phyloP scores from a whole-genome alignment of 2,113 vertebrate genomes.

The Corydoras sp. region DNA sequence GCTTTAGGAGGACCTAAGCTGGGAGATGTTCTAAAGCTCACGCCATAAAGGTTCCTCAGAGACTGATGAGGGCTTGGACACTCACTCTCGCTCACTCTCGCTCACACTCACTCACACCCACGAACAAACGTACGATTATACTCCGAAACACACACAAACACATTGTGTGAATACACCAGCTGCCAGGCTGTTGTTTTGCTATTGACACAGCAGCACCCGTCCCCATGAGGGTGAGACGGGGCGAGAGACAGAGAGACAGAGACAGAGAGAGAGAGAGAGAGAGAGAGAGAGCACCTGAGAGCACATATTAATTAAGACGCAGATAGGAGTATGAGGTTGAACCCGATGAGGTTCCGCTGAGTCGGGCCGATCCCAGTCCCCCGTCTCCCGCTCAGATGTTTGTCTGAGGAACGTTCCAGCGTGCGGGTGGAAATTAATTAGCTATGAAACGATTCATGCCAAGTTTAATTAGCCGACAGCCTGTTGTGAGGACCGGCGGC shows the following conservation, averaged over 20 bases:
- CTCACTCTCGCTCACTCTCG: constrained; percentile 11
- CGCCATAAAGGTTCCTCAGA: constrained; percentile 10
- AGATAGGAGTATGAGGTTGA: not conserved
- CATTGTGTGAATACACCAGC: constrained; percentile 52
- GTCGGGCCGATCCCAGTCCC: no score
- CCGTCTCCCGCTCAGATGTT: no score
- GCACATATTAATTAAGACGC: constrained; percentile 45
- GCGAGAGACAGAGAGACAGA: constrained; percentile 40
- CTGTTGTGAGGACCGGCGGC: no score
- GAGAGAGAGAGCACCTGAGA: constrained; percentile 35
- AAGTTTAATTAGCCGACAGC: no score
- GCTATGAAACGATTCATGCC: no score
- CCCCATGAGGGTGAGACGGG: constrained; percentile 47
- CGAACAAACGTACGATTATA: constrained; percentile 41
- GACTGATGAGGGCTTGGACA: constrained; percentile 24
- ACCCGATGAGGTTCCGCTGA: no score
- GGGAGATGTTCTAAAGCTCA: not conserved
- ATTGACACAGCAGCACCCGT: constrained; percentile 47
- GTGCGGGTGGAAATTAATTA: no score
- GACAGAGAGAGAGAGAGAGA: constrained; percentile 44
- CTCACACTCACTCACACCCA: constrained; percentile 32
- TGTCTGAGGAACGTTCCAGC: no score
- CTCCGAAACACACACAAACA: constrained; percentile 34
- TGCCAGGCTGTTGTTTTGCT: constrained; percentile 61
- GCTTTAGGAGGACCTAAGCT: no score